Conservation (phyloP, 2,888 invertebrate species). For the Petrolisthes cinctipes region DNA sequence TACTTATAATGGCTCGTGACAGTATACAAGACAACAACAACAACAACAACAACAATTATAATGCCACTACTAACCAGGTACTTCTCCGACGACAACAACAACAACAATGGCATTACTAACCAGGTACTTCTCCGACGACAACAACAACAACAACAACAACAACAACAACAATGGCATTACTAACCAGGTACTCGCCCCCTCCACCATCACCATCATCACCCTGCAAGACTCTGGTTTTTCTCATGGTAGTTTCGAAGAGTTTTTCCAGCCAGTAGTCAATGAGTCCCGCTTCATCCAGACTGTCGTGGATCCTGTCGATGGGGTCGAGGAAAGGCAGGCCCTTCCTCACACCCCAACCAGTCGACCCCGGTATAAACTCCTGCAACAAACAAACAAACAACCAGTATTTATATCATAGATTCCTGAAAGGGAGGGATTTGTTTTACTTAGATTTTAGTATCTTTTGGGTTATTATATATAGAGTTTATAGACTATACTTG, state of each 20-base stretch:
- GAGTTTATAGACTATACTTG: too few relatives aligned
- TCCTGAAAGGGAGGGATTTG: too few relatives aligned
- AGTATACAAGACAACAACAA: too few relatives aligned
- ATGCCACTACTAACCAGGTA: not conserved
- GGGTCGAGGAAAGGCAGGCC: conserved; percentile 40
- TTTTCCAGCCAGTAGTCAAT: conserved; percentile 37
- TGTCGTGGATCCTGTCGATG: conserved; percentile 41
- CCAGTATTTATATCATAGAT: too few relatives aligned
- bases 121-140: not conserved
- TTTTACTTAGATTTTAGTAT: too few relatives aligned
- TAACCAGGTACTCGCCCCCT: not conserved
- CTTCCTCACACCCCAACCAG: conserved; percentile 43
- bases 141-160: too few relatives aligned
- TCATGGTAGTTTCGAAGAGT: conserved; percentile 39
- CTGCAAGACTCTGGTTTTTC: not conserved
- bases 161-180: too few relatives aligned
- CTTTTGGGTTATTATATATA: too few relatives aligned
- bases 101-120: too few relatives aligned
- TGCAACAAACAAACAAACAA: too few relatives aligned
- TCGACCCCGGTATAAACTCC: conserved; percentile 15
- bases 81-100: not conserved
- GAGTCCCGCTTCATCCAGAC: conserved; percentile 39
- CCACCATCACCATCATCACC: not conserved
- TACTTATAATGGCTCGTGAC: too few relatives aligned
- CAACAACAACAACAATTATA: too few relatives aligned